A percentile compares a stretch with the other conserved stretches of the same genome.
phyloP scores from a whole-genome alignment of 2,888 invertebrate species.

The Hirudinaria manillensis region DNA sequence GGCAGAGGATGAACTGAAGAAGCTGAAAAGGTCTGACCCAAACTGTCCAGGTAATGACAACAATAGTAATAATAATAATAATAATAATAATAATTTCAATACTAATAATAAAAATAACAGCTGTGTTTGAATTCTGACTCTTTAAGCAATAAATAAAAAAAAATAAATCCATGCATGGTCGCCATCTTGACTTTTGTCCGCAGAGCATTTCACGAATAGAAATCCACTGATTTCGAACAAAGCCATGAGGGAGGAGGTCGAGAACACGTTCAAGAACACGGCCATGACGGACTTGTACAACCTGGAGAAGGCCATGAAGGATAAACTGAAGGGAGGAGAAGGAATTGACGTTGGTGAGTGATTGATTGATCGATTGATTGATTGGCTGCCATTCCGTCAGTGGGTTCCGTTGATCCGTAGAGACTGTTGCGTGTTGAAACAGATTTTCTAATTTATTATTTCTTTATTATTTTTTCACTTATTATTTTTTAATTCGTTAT shows the following conservation, averaged over 20 bases:
- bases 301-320: constrained; percentile 75
- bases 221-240: neutral
- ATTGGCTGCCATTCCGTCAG: constrained; percentile 23
- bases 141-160: no score
- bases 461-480: no score
- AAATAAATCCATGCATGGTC: no score
- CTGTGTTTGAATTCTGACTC: no score
- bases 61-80: neutral
- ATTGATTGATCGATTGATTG: no score
- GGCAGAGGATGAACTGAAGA: constrained; percentile 79
- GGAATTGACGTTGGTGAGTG: constrained; percentile 75
- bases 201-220: neutral
- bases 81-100: neutral
- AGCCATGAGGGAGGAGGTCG: neutral
- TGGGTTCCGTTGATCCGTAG: neutral
- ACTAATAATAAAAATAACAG: no score
- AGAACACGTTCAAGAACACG: constrained; percentile 5
- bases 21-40: constrained; percentile 69
- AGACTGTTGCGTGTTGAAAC: no score
- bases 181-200: no score
- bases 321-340: constrained; percentile 76
- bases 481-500: no score
- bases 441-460: no score
- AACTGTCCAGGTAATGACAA: constrained; percentile 42
- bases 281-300: neutral